phyloP scores from a whole-genome alignment of 2,888 invertebrate genomes.

The Lysandra coridon region DNA sequence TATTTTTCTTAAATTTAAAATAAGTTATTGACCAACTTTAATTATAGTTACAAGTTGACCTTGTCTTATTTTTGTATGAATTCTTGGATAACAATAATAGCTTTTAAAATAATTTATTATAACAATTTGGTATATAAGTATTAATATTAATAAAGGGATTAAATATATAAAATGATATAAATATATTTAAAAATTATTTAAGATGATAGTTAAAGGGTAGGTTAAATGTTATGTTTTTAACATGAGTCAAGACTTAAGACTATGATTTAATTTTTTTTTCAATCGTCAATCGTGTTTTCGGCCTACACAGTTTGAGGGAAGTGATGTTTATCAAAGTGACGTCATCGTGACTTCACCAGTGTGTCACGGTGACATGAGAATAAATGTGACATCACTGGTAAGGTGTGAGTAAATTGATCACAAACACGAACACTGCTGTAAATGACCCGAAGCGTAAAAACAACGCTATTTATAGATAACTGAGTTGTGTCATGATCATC shows the following conservation, averaged over 20 bases:
- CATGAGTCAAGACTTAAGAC: too few species aligned
- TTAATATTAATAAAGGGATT: not conserved
- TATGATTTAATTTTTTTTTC: not conserved
- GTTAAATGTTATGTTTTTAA: too few species aligned
- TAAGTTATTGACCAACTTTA: not conserved
- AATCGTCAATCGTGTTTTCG: not conserved
- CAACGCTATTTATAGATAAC: not conserved
- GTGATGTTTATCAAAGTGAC: not conserved
- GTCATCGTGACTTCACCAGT: conserved; percentile 7
- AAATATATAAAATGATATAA: too few species aligned
- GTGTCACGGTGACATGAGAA: not conserved
- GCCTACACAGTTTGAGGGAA: not conserved
- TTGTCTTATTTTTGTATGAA: not conserved
- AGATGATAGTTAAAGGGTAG: too few species aligned
- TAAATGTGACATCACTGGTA: conserved; percentile 4
- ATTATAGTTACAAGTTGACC: not conserved
- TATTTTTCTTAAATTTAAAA: not conserved
- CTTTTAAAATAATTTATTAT: not conserved
- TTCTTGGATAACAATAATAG: not conserved
- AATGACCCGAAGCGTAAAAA: not conserved
- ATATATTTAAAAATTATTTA: too few species aligned
- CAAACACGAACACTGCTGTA: not conserved
- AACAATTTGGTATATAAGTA: not conserved
- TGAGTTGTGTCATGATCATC: not conserved
- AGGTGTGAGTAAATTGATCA: conserved; percentile 12